Evolutionary conservation across 1,140 invertebrate genomes (phyloP), one percentile per base, ranked within the genome.

Genomic region (Heliconius hewitsoni): DNA sequence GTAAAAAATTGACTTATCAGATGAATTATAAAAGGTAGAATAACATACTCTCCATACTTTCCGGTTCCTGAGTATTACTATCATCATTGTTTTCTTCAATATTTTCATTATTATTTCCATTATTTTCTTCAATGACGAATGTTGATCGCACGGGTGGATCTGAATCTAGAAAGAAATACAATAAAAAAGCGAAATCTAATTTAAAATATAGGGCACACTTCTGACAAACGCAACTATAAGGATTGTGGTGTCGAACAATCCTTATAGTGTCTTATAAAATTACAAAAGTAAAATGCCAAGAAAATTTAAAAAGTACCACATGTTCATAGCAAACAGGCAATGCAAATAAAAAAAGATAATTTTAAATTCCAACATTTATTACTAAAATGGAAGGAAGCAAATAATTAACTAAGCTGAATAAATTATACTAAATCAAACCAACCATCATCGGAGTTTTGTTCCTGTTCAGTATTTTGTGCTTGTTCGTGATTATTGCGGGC

Each of bases 21-120:
- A 57, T 19, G 19, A 57, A 57, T 57, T 57, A 57, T n/a, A 57
- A 23, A 57, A 57, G 8, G 18, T 52, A 19, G 50, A 5, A 52
- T 19, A 52, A 52, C 18, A 71, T 73, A 84, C 81, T 77, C 8
- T 79, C 77, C 23, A 52, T 73, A 60, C 39, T 71, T 55, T 80
- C 81, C 5, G 50, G 71, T 52, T 34, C 74, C 39, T 37, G 19
- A 0, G 30, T 18, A 23, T 50, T 55, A 13, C 50, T 39, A 16
- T 77, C 71, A 13, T 42, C 60, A 55, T 27, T 66, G 23, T 13
- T 27, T 27, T 74, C 73, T 52, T 74, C 46, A 37, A 18, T 34
- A n/a, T 74, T 77, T 46, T 71, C 76, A 42, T 72, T 30, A 72
- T 72, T 34, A 72, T 72, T 72, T 39, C 8, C 76, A 66, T 66